These are phyloP conservation scores for Netelia inedita DNA, from an alignment of 2,888 invertebrate species.

Conservation along the genomic window DNA sequence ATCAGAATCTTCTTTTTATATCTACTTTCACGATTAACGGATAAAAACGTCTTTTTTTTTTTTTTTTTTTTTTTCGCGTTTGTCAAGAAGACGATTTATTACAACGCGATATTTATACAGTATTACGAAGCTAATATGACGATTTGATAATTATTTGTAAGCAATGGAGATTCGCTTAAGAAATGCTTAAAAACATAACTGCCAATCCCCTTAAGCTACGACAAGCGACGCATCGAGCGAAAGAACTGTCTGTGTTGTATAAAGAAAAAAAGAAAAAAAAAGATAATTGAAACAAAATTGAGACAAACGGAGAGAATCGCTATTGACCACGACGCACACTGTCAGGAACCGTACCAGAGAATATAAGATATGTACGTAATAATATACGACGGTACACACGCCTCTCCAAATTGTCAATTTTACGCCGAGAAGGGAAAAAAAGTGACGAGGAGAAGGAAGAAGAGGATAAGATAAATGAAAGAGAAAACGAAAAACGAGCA, in stretches of 20 bases:
- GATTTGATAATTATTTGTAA: conserved; percentile 42
- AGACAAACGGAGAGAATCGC: conserved; percentile 29
- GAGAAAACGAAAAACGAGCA: conserved; percentile 6
- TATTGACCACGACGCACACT: conserved; percentile 57
- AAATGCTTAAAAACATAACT: conserved; percentile 1
- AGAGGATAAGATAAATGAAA: conserved; percentile 56
- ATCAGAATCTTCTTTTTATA: neutral
- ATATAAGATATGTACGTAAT: conserved; percentile 69
- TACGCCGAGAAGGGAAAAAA: conserved; percentile 66
- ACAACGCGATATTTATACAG: conserved; percentile 44
- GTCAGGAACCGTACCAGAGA: conserved; percentile 82
- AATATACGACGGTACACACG: conserved; percentile 61
- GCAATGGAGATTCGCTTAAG: neutral
- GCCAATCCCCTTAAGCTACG: conserved; percentile 21
- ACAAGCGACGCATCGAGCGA: no score
- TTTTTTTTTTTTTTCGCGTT: no score
- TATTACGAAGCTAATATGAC: conserved; percentile 42
- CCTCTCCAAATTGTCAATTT: conserved; percentile 73
- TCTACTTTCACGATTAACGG: neutral
- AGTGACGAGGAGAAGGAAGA: conserved; percentile 27
- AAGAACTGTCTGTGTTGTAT: conserved; percentile 4
- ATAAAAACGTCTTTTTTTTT: neutral
- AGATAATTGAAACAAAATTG: conserved; percentile 17
- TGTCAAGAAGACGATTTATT: neutral
- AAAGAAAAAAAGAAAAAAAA: conserved; percentile 6